Conservation (phyloP, 2,113 vertebrate genomes). For the Microtus richardsoni region DNA sequence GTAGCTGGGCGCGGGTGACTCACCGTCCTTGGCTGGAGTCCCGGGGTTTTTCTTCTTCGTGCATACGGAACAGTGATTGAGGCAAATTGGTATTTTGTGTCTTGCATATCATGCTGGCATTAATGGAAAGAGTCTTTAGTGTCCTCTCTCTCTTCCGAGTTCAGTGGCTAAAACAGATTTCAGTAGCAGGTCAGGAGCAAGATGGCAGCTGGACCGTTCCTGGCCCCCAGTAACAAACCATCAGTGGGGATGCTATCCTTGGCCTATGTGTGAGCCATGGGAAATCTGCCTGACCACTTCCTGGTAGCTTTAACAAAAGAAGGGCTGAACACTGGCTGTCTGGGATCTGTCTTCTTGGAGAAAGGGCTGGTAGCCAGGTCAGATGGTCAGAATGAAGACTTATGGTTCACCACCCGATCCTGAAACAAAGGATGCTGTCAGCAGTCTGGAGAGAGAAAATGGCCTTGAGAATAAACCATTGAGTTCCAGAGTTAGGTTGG, state of each 20-base stretch:
- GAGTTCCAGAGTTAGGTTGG: background rate
- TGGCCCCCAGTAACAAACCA: background rate
- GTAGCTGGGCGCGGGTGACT: background rate
- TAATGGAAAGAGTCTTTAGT: slow-evolving; percentile 67
- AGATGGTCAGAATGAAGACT: background rate
- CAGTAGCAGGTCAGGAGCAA: slow-evolving; percentile 4
- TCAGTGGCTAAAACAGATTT: slow-evolving; percentile 48
- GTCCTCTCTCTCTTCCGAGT: slow-evolving; percentile 52
- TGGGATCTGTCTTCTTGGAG: background rate
- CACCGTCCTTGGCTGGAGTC: slow-evolving; percentile 15
- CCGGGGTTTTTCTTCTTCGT: slow-evolving; percentile 61
- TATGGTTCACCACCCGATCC: background rate
- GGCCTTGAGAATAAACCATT: background rate
- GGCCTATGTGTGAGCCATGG: background rate
- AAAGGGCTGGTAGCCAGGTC: background rate
- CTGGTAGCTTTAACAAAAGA: background rate
- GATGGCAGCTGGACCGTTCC: background rate
- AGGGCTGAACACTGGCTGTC: background rate
- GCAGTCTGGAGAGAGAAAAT: background rate
- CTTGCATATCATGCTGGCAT: slow-evolving; percentile 82
- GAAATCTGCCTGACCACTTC: background rate
- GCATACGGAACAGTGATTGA: slow-evolving; percentile 82
- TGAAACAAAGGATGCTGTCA: background rate
- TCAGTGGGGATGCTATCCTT: background rate
- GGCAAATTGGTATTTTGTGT: slow-evolving; percentile 80